These are phyloP conservation scores for Microchrysa polita DNA, from an alignment of 2,888 invertebrate species.

Conservation along the genomic window DNA sequence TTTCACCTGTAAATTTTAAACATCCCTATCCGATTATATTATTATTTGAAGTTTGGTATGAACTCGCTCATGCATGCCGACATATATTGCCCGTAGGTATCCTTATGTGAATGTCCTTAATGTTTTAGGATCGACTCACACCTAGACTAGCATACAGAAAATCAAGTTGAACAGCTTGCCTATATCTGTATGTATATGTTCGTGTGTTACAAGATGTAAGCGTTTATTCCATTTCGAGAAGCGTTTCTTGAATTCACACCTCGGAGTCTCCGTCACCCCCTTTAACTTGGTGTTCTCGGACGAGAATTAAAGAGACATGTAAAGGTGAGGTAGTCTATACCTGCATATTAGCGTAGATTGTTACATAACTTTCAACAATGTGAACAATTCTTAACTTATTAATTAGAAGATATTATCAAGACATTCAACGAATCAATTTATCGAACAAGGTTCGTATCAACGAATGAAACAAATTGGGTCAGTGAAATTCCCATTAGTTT, in stretches of 20 bases:
- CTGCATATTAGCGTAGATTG: neutral
- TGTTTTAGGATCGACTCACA: neutral
- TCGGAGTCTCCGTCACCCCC: neutral
- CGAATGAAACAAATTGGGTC: neutral
- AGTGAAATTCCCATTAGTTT: no score
- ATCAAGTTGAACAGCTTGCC: neutral
- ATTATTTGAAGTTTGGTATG: conserved; percentile 1
- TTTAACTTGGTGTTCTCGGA: neutral
- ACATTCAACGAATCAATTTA: conserved; percentile 39
- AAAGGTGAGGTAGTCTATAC: neutral
- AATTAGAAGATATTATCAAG: conserved; percentile 33
- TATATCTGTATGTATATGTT: no score
- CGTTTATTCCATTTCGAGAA: no score
- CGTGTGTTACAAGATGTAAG: no score
- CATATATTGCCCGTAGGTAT: no score
- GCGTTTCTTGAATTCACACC: neutral
- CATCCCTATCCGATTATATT: conserved; percentile 14
- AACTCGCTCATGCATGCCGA: no score
- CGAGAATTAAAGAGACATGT: neutral
- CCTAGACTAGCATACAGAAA: neutral
- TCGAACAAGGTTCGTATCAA: conserved; percentile 22
- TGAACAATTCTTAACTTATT: conserved; percentile 16
- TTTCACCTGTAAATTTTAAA: conserved; percentile 32
- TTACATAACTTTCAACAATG: neutral
- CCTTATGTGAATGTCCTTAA: no score